Evolutionary conservation across 2,113 vertebrate genomes (phyloP).

Genomic region (Parotia lawesii): DNA sequence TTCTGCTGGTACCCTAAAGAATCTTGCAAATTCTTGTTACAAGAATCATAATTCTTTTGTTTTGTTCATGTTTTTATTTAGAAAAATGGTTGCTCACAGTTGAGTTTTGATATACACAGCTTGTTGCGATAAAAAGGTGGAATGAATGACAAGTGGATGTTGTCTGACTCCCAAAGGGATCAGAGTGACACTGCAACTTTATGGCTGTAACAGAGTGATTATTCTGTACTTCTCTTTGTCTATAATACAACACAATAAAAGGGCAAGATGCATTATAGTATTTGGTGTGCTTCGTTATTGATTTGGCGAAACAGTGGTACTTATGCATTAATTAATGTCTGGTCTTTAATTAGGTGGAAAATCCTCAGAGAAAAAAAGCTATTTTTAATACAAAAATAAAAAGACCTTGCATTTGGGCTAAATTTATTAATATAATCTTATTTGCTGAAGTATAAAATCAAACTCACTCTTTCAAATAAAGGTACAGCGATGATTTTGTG

Average conservation of each 20-base stretch:
- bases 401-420: neutral
- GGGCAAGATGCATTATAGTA: constrained; percentile 4
- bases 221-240: constrained; percentile 4
- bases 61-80: neutral
- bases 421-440: neutral
- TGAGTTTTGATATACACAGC: neutral
- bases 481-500: neutral
- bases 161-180: constrained; percentile 5
- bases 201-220: neutral
- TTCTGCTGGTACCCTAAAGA: neutral
- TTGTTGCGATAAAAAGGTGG: neutral
- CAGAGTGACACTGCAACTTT: constrained; percentile 28
- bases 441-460: neutral
- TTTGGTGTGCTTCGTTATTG: neutral
- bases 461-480: neutral
- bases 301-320: neutral
- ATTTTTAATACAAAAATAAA: neutral
- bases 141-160: constrained; percentile 3
- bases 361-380: neutral
- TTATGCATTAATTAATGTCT: neutral
- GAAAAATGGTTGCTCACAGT: neutral
- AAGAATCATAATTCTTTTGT: neutral
- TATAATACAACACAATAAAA: constrained; percentile 41
- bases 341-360: neutral
- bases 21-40: neutral